A percentile compares a stretch with the other conserved stretches of the same genome.
These are phyloP conservation scores for Aplysina aerophoba DNA, from an alignment of 37 sponge, comb jelly and placozoan species.

Conservation along the genomic window DNA sequence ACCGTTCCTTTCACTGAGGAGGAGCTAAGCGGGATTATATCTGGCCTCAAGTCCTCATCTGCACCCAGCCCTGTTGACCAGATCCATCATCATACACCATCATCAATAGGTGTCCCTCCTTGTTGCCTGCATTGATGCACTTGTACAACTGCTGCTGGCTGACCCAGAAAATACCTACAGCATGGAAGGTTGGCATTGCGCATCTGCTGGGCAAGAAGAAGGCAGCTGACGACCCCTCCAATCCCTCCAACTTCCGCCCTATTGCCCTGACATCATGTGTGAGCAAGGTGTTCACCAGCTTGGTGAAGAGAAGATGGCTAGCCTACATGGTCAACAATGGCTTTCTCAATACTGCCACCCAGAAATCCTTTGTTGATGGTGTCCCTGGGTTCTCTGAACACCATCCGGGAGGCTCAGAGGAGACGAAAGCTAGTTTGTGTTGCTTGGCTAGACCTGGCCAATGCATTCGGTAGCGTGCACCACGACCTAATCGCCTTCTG, in stretches of 20 bases:
- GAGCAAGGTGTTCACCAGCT: background rate
- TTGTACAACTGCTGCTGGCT: conserved; percentile 27
- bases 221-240: conserved; percentile 18
- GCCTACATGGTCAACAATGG: too few species aligned
- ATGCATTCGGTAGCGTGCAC: conserved; percentile 9
- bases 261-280: background rate
- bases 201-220: conserved; percentile 1
- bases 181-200: conserved; percentile 23
- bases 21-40: too few species aligned
- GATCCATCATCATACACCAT: background rate
- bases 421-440: background rate
- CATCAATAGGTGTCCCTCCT: conserved; percentile 22
- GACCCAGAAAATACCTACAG: background rate
- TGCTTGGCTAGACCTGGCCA: conserved; percentile 26
- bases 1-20: background rate
- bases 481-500: background rate
- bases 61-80: background rate
- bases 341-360: too few species aligned
- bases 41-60: background rate
- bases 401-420: background rate
- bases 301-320: background rate
- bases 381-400: conserved; percentile 21
- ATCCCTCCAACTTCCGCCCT: background rate
- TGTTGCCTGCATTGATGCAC: background rate
- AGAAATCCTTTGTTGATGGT: too few species aligned